phyloP scores from a whole-genome alignment of 2,113 vertebrate species.

The Ptyas mucosa region DNA sequence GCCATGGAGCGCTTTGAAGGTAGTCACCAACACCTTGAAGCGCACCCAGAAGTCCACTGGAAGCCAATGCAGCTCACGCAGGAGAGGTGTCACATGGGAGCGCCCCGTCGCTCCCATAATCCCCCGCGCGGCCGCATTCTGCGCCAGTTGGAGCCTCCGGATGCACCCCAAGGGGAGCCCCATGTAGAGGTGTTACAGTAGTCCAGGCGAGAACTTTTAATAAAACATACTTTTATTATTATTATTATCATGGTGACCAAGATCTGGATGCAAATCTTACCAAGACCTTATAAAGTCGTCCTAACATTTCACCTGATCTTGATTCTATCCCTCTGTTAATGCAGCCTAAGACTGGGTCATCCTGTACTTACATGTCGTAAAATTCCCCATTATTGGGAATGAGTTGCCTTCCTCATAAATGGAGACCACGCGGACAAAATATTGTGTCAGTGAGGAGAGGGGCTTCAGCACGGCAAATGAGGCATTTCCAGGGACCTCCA shows the following conservation, averaged over 20 bases:
- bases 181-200: no score
- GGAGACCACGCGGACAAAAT: conserved; percentile 79
- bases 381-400: conserved; percentile 74
- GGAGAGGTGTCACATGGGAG: no score
- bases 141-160: no score
- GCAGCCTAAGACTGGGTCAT: background rate
- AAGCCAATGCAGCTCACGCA: no score
- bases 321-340: background rate
- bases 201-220: no score
- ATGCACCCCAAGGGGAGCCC: no score
- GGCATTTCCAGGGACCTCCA: conserved; percentile 74
- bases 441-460: conserved; percentile 84
- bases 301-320: background rate
- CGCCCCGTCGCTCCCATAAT: no score
- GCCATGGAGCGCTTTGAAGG: no score
- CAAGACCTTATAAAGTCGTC: background rate
- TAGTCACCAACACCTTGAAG: no score
- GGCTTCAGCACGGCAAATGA: conserved; percentile 76
- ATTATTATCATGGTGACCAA: background rate
- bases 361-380: conserved; percentile 87
- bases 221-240: no score
- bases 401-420: conserved; percentile 76
- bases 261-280: background rate
- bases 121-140: no score
- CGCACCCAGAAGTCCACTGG: no score